These are phyloP conservation scores for Pollenia griseotomentosa DNA, from an alignment of 2,888 invertebrate genomes.

Conservation along the genomic window DNA sequence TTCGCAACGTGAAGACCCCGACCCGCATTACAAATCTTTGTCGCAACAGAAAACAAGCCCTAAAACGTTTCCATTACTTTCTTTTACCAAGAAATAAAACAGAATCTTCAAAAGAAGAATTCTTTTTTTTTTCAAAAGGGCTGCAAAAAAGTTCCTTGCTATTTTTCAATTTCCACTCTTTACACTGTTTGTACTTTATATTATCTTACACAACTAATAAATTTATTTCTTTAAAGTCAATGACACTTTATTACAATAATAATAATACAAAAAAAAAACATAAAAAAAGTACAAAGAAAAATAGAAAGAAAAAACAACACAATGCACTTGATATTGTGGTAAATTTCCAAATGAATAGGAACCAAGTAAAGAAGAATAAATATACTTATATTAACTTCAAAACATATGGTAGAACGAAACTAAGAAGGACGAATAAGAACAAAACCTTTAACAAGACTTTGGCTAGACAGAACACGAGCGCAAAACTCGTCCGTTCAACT, in stretches of 20 bases:
- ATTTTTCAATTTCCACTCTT: not conserved
- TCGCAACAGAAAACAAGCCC: no score
- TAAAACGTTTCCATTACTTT: no score
- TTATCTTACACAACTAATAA: not conserved
- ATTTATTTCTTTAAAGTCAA: slow-evolving; percentile 38
- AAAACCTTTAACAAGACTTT: no score
- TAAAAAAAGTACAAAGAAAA: not conserved
- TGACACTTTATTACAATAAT: slow-evolving; percentile 54
- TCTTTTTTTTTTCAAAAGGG: no score
- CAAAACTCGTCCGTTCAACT: no score
- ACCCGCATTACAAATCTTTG: no score
- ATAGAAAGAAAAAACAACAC: slow-evolving; percentile 7
- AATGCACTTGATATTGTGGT: slow-evolving; percentile 54
- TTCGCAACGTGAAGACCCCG: no score
- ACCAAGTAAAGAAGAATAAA: not conserved
- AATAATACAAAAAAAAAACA: not conserved
- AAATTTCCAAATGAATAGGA: slow-evolving; percentile 21
- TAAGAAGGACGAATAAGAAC: not conserved
- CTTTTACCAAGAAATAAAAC: no score
- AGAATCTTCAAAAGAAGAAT: no score
- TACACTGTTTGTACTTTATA: not conserved
- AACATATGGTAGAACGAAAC: slow-evolving; percentile 17
- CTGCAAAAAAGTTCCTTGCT: not conserved
- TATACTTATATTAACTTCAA: not conserved
- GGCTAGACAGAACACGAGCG: no score